Evolutionary conservation across 1,140 invertebrate genomes (phyloP).

Genomic region (Pteromalus puparum): DNA sequence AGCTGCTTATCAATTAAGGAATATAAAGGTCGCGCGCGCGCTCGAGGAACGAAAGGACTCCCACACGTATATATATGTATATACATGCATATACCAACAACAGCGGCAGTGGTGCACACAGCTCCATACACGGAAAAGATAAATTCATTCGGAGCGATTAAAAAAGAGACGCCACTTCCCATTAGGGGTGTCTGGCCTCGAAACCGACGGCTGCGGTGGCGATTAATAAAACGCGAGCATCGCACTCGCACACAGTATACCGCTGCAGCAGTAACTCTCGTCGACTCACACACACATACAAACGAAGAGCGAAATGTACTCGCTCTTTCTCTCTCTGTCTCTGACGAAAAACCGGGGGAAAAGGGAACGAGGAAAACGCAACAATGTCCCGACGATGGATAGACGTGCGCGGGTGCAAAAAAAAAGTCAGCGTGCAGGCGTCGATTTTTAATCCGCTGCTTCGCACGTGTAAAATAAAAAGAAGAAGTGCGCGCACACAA

Average conservation of each 20-base stretch:
- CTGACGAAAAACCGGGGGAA: background rate
- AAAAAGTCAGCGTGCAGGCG: background rate
- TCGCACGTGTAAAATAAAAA: background rate
- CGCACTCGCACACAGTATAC: too few species aligned
- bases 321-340: too few species aligned
- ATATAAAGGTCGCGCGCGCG: background rate
- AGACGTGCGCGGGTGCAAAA: background rate
- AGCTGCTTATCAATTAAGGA: constrained; percentile 6
- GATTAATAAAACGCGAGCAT: constrained; percentile 10
- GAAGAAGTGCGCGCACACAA: background rate
- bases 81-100: background rate
- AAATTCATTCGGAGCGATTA: constrained; percentile 12
- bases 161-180: constrained; percentile 9
- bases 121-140: constrained; percentile 10
- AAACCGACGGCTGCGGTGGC: constrained; percentile 4
- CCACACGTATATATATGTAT: background rate
- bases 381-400: background rate
- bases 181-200: constrained; percentile 18
- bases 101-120: background rate
- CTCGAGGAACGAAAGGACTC: background rate
- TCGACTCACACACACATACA: background rate
- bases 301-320: background rate
- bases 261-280: background rate
- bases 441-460: constrained; percentile 26
- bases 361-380: background rate